phyloP scores from a whole-genome alignment of 2,888 invertebrate species.

The Eurois occulta region DNA sequence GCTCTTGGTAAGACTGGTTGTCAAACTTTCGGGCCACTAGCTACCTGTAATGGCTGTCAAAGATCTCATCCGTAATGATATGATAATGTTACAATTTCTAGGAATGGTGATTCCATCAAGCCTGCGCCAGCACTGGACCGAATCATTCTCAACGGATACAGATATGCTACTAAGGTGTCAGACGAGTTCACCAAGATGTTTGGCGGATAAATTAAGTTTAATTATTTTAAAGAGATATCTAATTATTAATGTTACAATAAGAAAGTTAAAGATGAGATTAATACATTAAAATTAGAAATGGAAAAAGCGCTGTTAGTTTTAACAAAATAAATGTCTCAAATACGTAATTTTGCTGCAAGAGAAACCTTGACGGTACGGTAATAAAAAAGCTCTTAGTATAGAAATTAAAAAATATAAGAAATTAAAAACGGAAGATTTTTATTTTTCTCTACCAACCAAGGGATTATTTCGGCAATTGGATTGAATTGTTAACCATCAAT shows the following conservation, averaged over 20 bases:
- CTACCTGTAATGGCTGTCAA: neutral
- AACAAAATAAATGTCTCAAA: neutral
- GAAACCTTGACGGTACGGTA: neutral
- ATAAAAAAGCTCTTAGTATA: neutral
- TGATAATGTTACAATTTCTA: slow-evolving; percentile 25
- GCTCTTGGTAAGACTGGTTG: neutral
- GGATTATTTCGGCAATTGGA: neutral
- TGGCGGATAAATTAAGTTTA: slow-evolving; percentile 57
- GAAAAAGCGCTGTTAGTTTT: neutral
- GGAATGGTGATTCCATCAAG: slow-evolving; percentile 65
- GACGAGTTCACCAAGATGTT: slow-evolving; percentile 77
- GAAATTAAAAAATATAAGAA: neutral
- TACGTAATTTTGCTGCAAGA: neutral
- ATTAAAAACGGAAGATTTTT: neutral
- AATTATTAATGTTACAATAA: neutral
- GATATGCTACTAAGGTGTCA: slow-evolving; percentile 75
- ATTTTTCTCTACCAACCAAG: neutral
- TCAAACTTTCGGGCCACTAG: neutral
- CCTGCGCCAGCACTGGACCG: slow-evolving; percentile 73
- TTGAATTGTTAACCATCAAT: neutral
- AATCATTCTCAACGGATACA: slow-evolving; percentile 72
- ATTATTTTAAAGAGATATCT: neutral
- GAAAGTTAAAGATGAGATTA: neutral
- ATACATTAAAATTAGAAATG: neutral
- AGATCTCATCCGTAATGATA: neutral